phyloP scores from a whole-genome alignment of 1,140 invertebrate species.

The Drosophila pandora region DNA sequence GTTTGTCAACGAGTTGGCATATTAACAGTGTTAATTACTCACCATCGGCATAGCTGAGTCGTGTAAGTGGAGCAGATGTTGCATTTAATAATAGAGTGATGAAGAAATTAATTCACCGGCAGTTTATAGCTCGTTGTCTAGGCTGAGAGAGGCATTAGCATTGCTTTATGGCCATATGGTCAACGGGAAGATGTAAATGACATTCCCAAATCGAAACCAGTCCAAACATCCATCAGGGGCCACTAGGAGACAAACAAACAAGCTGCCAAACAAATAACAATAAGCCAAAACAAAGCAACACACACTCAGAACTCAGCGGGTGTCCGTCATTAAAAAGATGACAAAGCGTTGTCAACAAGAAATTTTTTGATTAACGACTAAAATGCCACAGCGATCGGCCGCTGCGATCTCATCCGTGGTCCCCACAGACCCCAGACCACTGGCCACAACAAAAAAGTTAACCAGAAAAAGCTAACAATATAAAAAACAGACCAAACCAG shows the following conservation, averaged over 20 bases:
- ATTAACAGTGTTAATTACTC: conserved; percentile 56
- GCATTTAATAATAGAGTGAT: background rate
- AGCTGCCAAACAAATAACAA: conserved; percentile 4
- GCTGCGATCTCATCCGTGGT: conserved; percentile 23
- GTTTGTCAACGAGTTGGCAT: conserved; percentile 38
- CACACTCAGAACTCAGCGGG: conserved; percentile 62
- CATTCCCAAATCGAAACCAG: conserved; percentile 56
- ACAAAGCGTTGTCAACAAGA: conserved; percentile 76
- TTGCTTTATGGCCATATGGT: conserved; percentile 27
- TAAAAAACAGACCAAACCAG: conserved; percentile 39
- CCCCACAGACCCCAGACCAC: conserved; percentile 1
- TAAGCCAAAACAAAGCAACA: conserved; percentile 12
- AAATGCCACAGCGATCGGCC: conserved; percentile 49
- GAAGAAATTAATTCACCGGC: background rate
- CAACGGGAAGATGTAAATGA: conserved; percentile 21
- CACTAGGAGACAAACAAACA: conserved; percentile 16
- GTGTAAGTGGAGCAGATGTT: conserved; percentile 41
- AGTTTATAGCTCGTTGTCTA: background rate
- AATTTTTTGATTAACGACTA: conserved; percentile 77
- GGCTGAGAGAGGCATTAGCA: conserved; percentile 2
- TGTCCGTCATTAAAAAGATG: conserved; percentile 74
- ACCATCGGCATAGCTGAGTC: conserved; percentile 36
- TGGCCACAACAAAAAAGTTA: conserved; percentile 19
- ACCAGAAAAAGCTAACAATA: conserved; percentile 41
- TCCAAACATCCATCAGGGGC: conserved; percentile 57